Conservation (phyloP, 1,140 invertebrate genomes). For the Oedothorax gibbosus region DNA sequence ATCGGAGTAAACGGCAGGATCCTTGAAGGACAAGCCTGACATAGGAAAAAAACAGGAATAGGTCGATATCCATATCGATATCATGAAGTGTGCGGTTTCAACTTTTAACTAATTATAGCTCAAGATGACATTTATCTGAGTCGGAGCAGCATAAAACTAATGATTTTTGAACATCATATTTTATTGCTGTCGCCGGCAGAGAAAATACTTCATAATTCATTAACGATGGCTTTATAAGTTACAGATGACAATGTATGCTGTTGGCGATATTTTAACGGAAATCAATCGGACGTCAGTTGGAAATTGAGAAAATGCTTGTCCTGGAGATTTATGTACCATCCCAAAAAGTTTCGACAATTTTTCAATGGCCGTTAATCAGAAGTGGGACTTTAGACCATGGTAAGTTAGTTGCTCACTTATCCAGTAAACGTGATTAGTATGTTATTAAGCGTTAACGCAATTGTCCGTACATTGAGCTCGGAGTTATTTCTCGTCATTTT, state of each 20-base stretch:
- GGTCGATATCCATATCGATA: constrained; percentile 59
- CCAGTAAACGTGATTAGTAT: too few relatives aligned
- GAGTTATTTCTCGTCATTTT: too few relatives aligned
- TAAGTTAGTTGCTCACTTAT: too few relatives aligned
- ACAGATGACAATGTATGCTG: constrained; percentile 59
- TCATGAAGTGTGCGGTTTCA: constrained; percentile 59
- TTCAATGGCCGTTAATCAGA: constrained; percentile 38
- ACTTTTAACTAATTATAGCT: constrained; percentile 59
- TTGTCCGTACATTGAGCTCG: too few relatives aligned
- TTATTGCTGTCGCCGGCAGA: constrained; percentile 56
- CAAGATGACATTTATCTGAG: constrained; percentile 49
- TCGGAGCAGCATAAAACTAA: constrained; percentile 48
- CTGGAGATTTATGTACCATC: constrained; percentile 53
- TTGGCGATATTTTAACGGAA: constrained; percentile 60
- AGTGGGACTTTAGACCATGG: neutral
- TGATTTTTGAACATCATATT: constrained; percentile 61
- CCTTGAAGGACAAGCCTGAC: constrained; percentile 28
- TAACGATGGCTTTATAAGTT: constrained; percentile 61
- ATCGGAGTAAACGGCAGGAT: constrained; percentile 40
- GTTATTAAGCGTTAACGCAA: too few relatives aligned
- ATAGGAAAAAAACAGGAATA: neutral
- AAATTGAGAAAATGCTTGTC: constrained; percentile 56
- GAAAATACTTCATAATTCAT: constrained; percentile 58
- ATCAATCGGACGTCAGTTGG: constrained; percentile 57
- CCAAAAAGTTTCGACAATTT: constrained; percentile 53